Evolutionary conservation across 2,888 invertebrate genomes (phyloP), one percentile per base, ranked within the genome.

Genomic region (Ypsolopha sequella): DNA sequence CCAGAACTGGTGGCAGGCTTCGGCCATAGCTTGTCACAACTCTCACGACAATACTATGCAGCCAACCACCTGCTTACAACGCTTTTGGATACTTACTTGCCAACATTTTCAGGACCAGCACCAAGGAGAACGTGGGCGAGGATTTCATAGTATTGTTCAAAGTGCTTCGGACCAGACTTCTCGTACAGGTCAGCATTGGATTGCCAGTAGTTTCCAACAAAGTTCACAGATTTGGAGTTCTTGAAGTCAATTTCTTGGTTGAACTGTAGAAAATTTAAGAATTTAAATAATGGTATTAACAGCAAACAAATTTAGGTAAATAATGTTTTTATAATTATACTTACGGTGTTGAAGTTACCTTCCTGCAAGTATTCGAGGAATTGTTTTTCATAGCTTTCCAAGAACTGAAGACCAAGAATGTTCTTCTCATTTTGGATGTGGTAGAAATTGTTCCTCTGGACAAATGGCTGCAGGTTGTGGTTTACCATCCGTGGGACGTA

Each of bases 381-480:
- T 53, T 89, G 79, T 57, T 87, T 80, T 63, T 91, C 90, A 72
- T 90, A 92, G 53, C 87, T 76, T 58, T 89, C 82, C 78, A 91
- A 89, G 61, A 90, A 87, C 52, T 88, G 71, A 24, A 84, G 57
- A 51, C 74, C 66, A 56, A 92, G 85, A 13, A 68, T 63, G 55
- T 82, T 74, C 35, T 72, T 70, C 81, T 89, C 85, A 66, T 60
- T 65, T 48, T 76, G 88, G 51, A 92, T 73, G 52, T 88, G 81
- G 76, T 90, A 93, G 78, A 90, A 54, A 62, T 88, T 85, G 55
- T 88, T 88, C 59, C 91, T 88, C 60, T 84, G 84, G 38, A 88
- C 89, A 76, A 89, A 90, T 14, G 88, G 88, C 50, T 88, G 64
- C 13, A 89, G 89, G 10, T 14, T 38, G 50, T 56, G 58, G 14